Base-by-base conservation (phyloP, 1,140 invertebrate genomes). In the Tetramorium simillimum region DNA sequence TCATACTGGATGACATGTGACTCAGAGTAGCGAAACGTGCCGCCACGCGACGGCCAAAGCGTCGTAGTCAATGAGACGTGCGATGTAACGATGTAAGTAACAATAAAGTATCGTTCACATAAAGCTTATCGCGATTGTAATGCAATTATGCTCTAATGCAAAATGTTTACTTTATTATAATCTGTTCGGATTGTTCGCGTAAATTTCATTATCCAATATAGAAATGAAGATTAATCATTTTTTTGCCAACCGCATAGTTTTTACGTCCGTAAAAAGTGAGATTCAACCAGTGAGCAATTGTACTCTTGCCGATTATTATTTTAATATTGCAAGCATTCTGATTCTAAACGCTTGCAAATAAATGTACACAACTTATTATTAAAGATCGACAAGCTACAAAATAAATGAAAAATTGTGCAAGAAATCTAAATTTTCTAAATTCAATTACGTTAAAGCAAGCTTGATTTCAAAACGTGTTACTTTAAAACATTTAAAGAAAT, bases 1-100 rank as follows among this genome's bases (percentile, higher is more conserved):
- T 94, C 91, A 82, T 81, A 77, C 63, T 56, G 86, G 88, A 62
- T 82, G 82, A 91, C 88, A 88, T 89, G 90, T 91, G 91, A 88
- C 65, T 91, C 88, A 92, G 90, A 73, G 72, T 60, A 80, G 65
- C 37, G 72, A 43, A 91, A 85, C 91, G 91, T 90, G 90, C 73
- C 90, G 90, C 80, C 90, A 91, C 91, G 90, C 82, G 91, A 87
- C 90, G 37, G 24, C 3, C 56, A 4, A 51, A 40, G 69, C 63
- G 46, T 76, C 60, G 82, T 73, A 67, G 65, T 86, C 86, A 81
- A 86, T 65, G 76, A 65, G 77, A 89, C 16, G 28, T 70, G 56
- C 6, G 12, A 18, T 69, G 49, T 51, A 63, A 67, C 70, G 58
- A 65, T 60, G 18, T 75, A 58, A 87, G 60, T n/a, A 67, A 21